Conservation (phyloP, 2,797 vertebrate species). For the Cossypha heuglini region DNA sequence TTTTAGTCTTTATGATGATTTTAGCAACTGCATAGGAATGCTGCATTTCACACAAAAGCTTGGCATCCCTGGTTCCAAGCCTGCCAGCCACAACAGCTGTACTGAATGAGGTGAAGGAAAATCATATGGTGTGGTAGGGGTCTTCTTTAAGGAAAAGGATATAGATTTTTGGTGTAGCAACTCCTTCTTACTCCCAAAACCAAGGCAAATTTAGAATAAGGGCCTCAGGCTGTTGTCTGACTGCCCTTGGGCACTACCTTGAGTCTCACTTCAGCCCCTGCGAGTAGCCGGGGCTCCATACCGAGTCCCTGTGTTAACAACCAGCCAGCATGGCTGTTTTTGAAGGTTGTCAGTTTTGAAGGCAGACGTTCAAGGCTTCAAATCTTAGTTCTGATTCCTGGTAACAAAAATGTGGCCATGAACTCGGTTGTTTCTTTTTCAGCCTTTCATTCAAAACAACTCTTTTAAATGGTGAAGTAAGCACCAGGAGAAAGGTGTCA, state of each 20-base stretch:
- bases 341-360: neutral
- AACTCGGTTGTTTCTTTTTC: neutral
- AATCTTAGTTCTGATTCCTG: neutral
- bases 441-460: neutral
- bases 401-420: neutral
- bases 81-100: neutral
- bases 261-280: neutral
- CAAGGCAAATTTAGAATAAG: neutral
- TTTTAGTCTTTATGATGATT: neutral
- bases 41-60: neutral
- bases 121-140: neutral
- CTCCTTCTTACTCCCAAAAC: neutral
- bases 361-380: neutral
- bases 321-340: neutral
- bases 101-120: neutral
- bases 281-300: neutral
- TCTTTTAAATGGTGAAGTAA: neutral
- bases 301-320: neutral
- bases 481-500: neutral
- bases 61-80: neutral
- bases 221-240: neutral
- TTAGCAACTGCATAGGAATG: neutral
- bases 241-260: neutral
- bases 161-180: neutral
- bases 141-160: neutral